phyloP scores from a whole-genome alignment of 2,888 invertebrate genomes.

The Melanargia galathea region DNA sequence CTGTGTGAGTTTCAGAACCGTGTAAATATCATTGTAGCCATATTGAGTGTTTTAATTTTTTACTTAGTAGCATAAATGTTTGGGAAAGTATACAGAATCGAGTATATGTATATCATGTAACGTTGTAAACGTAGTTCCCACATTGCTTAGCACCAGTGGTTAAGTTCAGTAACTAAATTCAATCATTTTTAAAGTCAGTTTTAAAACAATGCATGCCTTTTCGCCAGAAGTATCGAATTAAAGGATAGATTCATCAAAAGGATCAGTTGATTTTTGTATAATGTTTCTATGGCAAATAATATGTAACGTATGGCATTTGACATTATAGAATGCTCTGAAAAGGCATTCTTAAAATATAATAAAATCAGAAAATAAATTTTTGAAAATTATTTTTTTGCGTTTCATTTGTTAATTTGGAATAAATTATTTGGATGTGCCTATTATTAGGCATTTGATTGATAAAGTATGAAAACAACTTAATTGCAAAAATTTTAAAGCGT shows the following conservation, averaged over 20 bases:
- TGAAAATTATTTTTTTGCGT: constrained; percentile 54
- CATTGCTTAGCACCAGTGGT: constrained; percentile 23
- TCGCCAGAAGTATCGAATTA: constrained; percentile 52
- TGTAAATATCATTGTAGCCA: constrained; percentile 48
- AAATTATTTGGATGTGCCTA: neutral
- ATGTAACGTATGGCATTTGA: constrained; percentile 73
- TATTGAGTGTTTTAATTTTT: constrained; percentile 33
- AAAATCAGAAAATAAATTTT: constrained; percentile 76
- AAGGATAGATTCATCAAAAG: constrained; percentile 64
- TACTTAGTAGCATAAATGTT: constrained; percentile 23
- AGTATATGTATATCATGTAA: constrained; percentile 1
- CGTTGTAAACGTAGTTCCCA: constrained; percentile 30
- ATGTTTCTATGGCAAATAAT: constrained; percentile 74
- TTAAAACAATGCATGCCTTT: constrained; percentile 47
- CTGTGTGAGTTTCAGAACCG: constrained; percentile 46
- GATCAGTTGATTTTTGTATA: constrained; percentile 75
- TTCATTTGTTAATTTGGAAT: constrained; percentile 45
- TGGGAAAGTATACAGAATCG: constrained; percentile 9
- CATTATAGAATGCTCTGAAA: constrained; percentile 70
- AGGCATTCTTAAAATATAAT: constrained; percentile 77
- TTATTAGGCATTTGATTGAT: neutral
- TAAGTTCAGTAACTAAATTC: constrained; percentile 31
- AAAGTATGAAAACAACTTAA: neutral
- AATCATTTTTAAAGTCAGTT: constrained; percentile 38
- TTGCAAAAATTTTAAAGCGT: constrained; percentile 1